Evolutionary conservation across 2,797 vertebrate genomes (phyloP), one percentile per base, ranked within the genome.

Genomic region (Halcyon chelicuti): DNA sequence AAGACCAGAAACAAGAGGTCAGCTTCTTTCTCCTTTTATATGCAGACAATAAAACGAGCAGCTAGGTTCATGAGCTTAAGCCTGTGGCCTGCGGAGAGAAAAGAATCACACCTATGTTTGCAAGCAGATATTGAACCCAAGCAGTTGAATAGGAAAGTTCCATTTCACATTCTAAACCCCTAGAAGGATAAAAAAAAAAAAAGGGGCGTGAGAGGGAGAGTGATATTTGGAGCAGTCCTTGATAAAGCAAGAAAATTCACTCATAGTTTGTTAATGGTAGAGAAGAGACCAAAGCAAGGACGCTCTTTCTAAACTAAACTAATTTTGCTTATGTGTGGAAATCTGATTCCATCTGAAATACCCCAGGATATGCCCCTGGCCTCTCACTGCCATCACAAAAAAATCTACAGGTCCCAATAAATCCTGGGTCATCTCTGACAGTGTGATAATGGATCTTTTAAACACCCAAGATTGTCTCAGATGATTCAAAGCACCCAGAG

Each of bases 171-270:
- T 78, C 86, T 23, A 74, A n/a, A 60, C 7, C 9, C 52, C 9
- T 1, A 7, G 8, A 6, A 40, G 8, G 4, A 44, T 11, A 5
- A 49, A 35, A 7, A 9, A 10, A 17, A 9, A 29, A n/a, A 16
- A 5, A 28, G 1, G 3, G 55, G 1, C n/a, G n/a, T 4, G 3
- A n/a, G 5, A 15, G 5, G 16, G 7, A 66, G 8, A 57, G 7
- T 19, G 8, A 37, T 63, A n/a, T 70, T 68, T 92, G 47, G 82
- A 92, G 71, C 3, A 26, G 63, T 47, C 21, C 7, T 63, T 62
- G 7, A n/a, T 87, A 55, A 62, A 73, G 21, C 25, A 85, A 55
- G 7, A 79, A 25, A 79, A 60, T 11, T 26, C 12, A 71, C 0
- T 35, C 8, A 13, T 31, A 57, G 18, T 52, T 94, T 26, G 60